Evolutionary conservation across 2,888 invertebrate species (phyloP).

Genomic region (Seira musarum): DNA sequence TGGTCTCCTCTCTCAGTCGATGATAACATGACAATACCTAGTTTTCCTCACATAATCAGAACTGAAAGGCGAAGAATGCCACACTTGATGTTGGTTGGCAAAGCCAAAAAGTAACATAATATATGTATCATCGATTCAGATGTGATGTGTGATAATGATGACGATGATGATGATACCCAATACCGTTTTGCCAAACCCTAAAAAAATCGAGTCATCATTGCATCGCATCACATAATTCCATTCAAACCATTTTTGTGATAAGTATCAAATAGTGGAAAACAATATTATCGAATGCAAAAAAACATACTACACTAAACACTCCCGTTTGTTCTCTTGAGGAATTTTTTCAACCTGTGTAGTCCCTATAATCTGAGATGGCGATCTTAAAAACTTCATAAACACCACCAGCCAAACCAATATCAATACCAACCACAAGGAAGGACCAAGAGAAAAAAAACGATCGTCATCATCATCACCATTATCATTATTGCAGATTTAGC

Average conservation of each 20-base stretch:
- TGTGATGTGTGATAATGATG: too few species aligned
- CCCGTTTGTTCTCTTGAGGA: not conserved
- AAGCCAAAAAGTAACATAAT: conserved; percentile 21
- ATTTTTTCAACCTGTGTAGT: not conserved
- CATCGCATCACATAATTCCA: too few species aligned
- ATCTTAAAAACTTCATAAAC: conserved; percentile 44
- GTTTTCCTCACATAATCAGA: not conserved
- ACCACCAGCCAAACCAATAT: conserved; percentile 26
- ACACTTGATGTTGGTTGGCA: not conserved
- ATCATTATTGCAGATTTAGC: too few species aligned
- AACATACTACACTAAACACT: too few species aligned
- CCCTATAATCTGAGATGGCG: conserved; percentile 26
- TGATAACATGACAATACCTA: not conserved
- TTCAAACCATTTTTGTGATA: conserved; percentile 11
- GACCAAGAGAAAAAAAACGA: too few species aligned
- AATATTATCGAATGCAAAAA: conserved; percentile 7
- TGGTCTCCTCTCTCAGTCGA: not conserved
- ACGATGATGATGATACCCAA: too few species aligned
- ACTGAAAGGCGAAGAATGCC: too few species aligned
- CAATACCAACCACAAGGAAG: too few species aligned
- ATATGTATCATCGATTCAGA: too few species aligned
- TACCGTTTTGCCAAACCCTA: not conserved
- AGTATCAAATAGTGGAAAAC: conserved; percentile 20
- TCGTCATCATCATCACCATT: too few species aligned
- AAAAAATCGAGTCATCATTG: too few species aligned